phyloP scores from a whole-genome alignment of 2,113 vertebrate species.

The Neolamprologus cancellatus region DNA sequence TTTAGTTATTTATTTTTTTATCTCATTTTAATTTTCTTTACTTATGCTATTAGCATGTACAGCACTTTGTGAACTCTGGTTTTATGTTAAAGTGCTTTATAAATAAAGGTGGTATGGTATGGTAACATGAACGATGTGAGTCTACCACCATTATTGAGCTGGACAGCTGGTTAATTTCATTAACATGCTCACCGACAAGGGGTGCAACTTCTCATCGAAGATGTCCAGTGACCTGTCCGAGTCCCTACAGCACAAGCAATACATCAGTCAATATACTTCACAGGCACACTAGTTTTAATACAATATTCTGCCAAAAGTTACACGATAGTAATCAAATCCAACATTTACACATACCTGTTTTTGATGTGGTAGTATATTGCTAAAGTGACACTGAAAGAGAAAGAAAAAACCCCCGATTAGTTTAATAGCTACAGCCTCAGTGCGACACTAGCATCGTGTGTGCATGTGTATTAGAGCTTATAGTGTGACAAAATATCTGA shows the following conservation, averaged over 20 bases:
- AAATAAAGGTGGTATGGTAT: too few relatives aligned
- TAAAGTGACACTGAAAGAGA: conserved; percentile 85
- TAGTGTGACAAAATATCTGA: neutral
- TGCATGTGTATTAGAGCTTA: conserved; percentile 4
- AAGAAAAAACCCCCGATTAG: accelerated
- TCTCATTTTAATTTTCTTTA: too few relatives aligned
- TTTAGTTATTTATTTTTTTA: too few relatives aligned
- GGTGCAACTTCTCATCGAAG: conserved; percentile 99
- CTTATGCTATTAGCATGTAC: too few relatives aligned
- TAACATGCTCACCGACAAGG: conserved; percentile 82
- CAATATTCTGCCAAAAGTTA: neutral
- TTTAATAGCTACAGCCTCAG: neutral
- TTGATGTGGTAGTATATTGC: conserved; percentile 98
- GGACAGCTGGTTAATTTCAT: neutral
- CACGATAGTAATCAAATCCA: neutral
- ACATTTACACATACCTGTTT: conserved; percentile 83
- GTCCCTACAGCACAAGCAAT: conserved; percentile 73
- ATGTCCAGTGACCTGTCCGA: conserved; percentile 92
- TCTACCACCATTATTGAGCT: neutral
- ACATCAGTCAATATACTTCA: neutral
- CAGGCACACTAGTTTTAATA: neutral
- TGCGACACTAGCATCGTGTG: neutral
- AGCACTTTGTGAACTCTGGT: too few relatives aligned
- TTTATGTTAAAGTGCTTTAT: too few relatives aligned
- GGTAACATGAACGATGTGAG: neutral